Evolutionary conservation across 2,797 vertebrate species (phyloP), one percentile per base, ranked within the genome.

Genomic region (Lates japonicus): DNA sequence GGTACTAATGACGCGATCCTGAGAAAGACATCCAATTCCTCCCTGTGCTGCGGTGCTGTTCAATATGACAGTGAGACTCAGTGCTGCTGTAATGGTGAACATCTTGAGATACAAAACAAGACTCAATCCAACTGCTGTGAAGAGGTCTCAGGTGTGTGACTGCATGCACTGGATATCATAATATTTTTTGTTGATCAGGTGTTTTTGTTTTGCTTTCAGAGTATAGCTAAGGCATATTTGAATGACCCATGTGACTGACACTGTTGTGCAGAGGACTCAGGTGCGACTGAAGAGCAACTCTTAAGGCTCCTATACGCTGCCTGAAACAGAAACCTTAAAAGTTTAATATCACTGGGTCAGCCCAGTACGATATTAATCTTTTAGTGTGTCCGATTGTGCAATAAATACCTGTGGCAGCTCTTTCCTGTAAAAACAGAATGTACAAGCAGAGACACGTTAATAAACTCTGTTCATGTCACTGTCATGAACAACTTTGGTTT

Each of bases 21-120:
- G 33, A 0, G 0, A 0, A 81, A 4, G 41, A 0, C 0, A 0
- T 82, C 80, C 16, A 12, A 0, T 3, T 1, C 58, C 0, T 68
- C 75, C 49, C 0, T 0, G 5, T 90, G 88, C 48, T 91, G 90
- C 63, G 76, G 46, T 54, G 0, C 11, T 0, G 0, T 20, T 0
- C 74, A 64, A 58, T 90, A 1, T 19, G 2, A 88, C 64, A 0
- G 0, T 0, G 12, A 0, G 13, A 86, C 55, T 13, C 5, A 88
- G 0, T 44, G 54, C 33, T 91, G 90, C 76, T 54, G 48, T 39
- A 0, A 29, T 0, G 0, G 2, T 0, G 0, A 6, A 59, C 6
- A 3, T 13, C 0, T 58, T 4, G 0, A 16, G 6, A 12, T 19
- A 46, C 0, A 25, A 1, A 3, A 6, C 12, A 41, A 29, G 25